phyloP scores from a whole-genome alignment of 2,888 invertebrate genomes.

The Panzeria rudis region DNA sequence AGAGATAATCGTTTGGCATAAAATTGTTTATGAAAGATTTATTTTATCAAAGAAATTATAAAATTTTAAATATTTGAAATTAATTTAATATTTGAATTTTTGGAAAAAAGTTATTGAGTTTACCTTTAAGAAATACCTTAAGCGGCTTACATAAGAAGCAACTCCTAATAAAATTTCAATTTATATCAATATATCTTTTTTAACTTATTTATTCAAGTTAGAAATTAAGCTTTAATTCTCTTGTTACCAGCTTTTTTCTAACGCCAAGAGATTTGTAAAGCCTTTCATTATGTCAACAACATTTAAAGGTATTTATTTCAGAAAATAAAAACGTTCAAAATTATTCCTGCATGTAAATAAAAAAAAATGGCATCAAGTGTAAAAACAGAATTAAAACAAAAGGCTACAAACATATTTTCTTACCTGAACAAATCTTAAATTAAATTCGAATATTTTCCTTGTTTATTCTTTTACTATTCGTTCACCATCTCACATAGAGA shows the following conservation, averaged over 20 bases:
- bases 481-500: neutral
- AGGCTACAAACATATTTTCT: conserved; percentile 26
- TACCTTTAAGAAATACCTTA: no score
- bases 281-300: conserved; percentile 9
- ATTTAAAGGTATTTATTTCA: conserved; percentile 9
- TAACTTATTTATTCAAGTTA: no score
- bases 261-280: conserved; percentile 9
- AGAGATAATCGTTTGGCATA: neutral
- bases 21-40: no score
- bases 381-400: conserved; percentile 5
- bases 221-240: neutral
- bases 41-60: no score
- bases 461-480: neutral
- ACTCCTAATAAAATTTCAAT: no score
- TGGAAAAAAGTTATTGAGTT: no score
- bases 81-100: no score
- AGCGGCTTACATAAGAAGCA: no score
- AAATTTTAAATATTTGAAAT: no score
- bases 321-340: neutral
- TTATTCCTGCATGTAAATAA: conserved; percentile 40
- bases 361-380: conserved; percentile 1
- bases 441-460: conserved; percentile 64
- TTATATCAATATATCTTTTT: no score
- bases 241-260: neutral
- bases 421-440: conserved; percentile 69